These are phyloP conservation scores for Adrianichthys oophorus DNA, from an alignment of 2,797 vertebrate species.

Conservation along the genomic window DNA sequence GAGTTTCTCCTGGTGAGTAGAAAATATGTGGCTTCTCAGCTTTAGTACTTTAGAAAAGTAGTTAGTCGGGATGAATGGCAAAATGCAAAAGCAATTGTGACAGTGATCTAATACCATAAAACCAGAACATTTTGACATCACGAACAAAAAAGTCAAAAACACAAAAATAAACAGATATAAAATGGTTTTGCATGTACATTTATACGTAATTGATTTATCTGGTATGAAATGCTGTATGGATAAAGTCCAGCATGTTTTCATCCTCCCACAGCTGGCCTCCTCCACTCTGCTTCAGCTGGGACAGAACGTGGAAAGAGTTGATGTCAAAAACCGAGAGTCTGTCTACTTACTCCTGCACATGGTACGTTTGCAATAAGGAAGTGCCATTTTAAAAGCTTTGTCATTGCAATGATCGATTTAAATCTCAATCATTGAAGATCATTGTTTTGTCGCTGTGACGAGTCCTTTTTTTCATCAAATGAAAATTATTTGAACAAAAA, in stretches of 20 bases:
- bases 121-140: no score
- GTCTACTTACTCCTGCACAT: constrained; percentile 89
- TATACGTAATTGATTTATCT: no score
- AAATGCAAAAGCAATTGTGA: no score
- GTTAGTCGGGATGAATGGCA: no score
- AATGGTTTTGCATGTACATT: no score
- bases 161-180: no score
- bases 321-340: constrained; percentile 87
- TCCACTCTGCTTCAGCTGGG: constrained; percentile 88
- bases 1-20: constrained; percentile 90
- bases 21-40: not conserved
- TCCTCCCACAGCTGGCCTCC: constrained; percentile 83
- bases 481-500: no score
- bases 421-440: constrained; percentile 2
- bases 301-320: constrained; percentile 83
- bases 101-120: no score
- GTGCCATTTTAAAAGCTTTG: no score
- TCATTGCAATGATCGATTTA: not conserved
- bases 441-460: not conserved
- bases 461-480: not conserved
- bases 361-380: constrained; percentile 67
- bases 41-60: no score
- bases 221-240: no score
- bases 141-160: no score
- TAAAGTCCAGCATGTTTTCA: not conserved